phyloP scores from a whole-genome alignment of 2,888 invertebrate species.

The Mesoligia furuncula region DNA sequence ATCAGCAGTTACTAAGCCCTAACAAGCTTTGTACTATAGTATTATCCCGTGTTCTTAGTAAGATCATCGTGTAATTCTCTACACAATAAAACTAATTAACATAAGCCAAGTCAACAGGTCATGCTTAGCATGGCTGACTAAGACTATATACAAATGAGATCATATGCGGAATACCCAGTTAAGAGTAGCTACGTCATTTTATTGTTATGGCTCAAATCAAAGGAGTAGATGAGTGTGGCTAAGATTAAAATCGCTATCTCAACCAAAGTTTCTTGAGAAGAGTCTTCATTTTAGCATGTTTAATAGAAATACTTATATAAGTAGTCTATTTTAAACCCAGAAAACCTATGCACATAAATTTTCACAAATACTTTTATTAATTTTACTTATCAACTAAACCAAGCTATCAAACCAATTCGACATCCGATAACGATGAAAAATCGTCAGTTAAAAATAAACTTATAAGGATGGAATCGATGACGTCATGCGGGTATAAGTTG shows the following conservation, averaged over 20 bases:
- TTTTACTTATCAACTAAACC: not conserved
- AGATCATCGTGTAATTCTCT: constrained; percentile 42
- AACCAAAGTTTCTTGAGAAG: not conserved
- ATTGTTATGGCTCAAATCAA: constrained; percentile 32
- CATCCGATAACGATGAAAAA: not conserved
- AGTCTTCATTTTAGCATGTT: not conserved
- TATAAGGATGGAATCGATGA: not conserved
- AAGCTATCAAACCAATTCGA: not conserved
- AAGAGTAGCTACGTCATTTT: constrained; percentile 19
- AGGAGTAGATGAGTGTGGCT: not conserved
- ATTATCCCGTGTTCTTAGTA: constrained; percentile 52
- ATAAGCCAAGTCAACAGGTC: constrained; percentile 50
- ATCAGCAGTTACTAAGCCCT: constrained; percentile 16
- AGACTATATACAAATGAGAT: constrained; percentile 41
- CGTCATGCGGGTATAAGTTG: constrained; percentile 31
- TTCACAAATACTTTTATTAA: too few species aligned
- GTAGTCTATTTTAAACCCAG: not conserved
- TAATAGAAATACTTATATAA: not conserved
- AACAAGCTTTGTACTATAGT: constrained; percentile 3
- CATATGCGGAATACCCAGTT: constrained; percentile 44
- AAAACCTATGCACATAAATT: not conserved
- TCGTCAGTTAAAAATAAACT: not conserved
- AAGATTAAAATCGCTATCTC: not conserved
- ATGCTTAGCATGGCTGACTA: constrained; percentile 41
- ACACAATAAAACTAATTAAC: constrained; percentile 23